Base-by-base conservation (phyloP, 2,888 invertebrate genomes). In the Gryllus longicercus region DNA sequence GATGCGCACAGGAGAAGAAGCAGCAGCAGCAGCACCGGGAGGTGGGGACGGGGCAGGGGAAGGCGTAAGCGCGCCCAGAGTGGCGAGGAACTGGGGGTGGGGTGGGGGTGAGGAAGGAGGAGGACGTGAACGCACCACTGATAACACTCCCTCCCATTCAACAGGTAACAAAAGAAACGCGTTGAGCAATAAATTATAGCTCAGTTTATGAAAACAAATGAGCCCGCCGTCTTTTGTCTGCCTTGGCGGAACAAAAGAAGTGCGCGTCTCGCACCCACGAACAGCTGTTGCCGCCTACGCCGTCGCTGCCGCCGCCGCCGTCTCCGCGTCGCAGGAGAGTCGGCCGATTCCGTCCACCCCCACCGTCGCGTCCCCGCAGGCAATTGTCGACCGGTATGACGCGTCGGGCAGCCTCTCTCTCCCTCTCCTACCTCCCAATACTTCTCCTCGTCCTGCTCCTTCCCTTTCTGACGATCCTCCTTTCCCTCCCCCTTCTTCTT, bases 141-240 rank as follows among this genome's bases (percentile, higher is more conserved):
- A 63, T 63, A 63, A 63, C 63, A 63, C 63, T 63, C 63, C 63
- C 63, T 63, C 16, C 63, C n/a, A 63, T 63, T 63, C 63, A 63
- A 63, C 63, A 63, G 63, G 63, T 63, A 63, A 63, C 63, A 63
- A 63, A 63, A 63, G 63, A 63, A n/a, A 63, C 63, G 63, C 63
- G 63, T 63, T 63, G 63, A n/a, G 63, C 63, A 63, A 63, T 63
- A 63, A 63, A 63, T 63, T 63, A 63, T 63, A 63, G 63, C 63
- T 63, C 63, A 63, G 63, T 63, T 63, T 63, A 63, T 63, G 63
- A 63, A 63, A 63, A 63, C 63, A 63, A 63, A 63, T 63, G 63
- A 63, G 63, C 16, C 63, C n/a, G 63, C 63, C 63, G 63, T 63
- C 63, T 63, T 63, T 63, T 63, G 63, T 63, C 63, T 63, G 63